Evolutionary conservation across 2,113 vertebrate genomes (phyloP).

Genomic region (Nansenia antarctica): DNA sequence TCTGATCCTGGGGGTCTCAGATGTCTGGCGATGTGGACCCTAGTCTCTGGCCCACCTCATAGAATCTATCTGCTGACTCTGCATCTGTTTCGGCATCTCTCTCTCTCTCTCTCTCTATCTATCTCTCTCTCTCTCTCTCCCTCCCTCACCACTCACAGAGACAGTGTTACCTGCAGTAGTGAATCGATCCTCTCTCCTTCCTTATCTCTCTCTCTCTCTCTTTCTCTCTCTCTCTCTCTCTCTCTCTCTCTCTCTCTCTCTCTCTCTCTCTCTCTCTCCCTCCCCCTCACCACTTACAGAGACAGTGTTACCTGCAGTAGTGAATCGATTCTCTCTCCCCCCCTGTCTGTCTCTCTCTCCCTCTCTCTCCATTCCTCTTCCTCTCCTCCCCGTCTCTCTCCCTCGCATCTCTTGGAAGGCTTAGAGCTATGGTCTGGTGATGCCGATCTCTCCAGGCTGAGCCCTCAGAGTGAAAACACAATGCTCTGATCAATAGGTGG

Average conservation of each 20-base stretch:
- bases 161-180: too few species aligned
- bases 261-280: conserved; percentile 12
- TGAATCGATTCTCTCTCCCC: neutral
- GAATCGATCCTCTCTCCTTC: conserved; percentile 14
- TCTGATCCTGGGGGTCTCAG: conserved; percentile 32
- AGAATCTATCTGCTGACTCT: conserved; percentile 47
- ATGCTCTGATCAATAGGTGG: conserved; percentile 36
- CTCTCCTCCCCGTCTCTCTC: conserved; percentile 7
- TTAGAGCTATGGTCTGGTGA: neutral
- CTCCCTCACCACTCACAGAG: neutral
- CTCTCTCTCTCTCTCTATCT: neutral
- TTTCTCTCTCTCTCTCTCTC: conserved; percentile 13
- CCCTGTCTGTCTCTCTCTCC: neutral
- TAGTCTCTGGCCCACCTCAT: conserved; percentile 42
- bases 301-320: conserved; percentile 17
- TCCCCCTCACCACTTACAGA: conserved; percentile 20
- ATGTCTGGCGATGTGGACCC: conserved; percentile 33
- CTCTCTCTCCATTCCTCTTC: neutral
- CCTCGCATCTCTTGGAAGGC: conserved; percentile 17
- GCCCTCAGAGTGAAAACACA: conserved; percentile 25
- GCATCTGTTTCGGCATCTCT: conserved; percentile 15
- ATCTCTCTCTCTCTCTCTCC: neutral
- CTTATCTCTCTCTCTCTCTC: conserved; percentile 15
- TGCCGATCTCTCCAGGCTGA: conserved; percentile 5
- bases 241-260: conserved; percentile 13